Evolutionary conservation across 2,113 vertebrate species (phyloP).

Genomic region (Salvelinus sp.): DNA sequence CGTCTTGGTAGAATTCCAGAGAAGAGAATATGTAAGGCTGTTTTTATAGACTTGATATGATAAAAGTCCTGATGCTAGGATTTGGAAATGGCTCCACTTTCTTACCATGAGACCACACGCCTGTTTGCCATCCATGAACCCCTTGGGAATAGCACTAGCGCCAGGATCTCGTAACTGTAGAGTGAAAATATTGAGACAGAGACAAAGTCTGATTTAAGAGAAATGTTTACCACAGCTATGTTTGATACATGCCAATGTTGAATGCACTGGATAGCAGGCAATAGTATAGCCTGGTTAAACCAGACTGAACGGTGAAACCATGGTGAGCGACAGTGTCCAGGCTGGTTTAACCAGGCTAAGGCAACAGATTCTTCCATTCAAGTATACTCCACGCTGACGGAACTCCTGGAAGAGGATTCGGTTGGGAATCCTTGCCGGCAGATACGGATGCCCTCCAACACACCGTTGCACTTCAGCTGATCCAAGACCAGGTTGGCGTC

Average conservation of each 20-base stretch:
- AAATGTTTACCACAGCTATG: too few relatives aligned
- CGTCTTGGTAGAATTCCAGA: too few relatives aligned
- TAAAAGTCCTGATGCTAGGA: background rate
- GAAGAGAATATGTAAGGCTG: background rate
- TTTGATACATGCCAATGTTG: background rate
- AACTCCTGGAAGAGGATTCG: constrained; percentile 98
- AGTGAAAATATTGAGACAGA: background rate
- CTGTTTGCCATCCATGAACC: constrained; percentile 98
- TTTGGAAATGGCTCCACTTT: background rate
- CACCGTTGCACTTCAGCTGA: constrained; percentile 94
- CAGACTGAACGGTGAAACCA: background rate
- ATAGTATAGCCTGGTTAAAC: background rate
- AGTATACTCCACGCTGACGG: constrained; percentile 83
- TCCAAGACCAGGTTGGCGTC: constrained; percentile 92
- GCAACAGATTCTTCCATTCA: background rate
- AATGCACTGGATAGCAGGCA: background rate
- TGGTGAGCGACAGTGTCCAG: too few relatives aligned
- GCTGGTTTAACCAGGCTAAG: too few relatives aligned
- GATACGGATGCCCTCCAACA: constrained; percentile 95
- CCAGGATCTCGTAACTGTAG: constrained; percentile 92
- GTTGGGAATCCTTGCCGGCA: constrained; percentile 96
- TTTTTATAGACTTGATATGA: background rate
- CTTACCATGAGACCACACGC: constrained; percentile 93
- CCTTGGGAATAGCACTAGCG: constrained; percentile 92
- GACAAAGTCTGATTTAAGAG: background rate